Evolutionary conservation across 2,797 vertebrate species (phyloP), one percentile per base, ranked within the genome.

Genomic region (Acrocephalus scirpaceus): DNA sequence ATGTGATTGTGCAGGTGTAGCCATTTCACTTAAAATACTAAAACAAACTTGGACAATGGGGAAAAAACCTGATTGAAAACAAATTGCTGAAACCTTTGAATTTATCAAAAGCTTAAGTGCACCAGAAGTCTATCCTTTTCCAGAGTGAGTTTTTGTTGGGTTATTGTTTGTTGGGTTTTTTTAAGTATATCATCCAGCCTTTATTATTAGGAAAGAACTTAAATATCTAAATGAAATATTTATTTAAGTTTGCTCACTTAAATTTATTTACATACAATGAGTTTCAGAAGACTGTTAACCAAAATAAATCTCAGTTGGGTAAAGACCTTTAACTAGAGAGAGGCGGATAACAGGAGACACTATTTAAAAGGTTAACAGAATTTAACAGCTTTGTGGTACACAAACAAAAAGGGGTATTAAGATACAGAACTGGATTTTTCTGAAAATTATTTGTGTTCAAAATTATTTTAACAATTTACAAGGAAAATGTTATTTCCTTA

Each of bases 231-330:
- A 81, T 75, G 47, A 86, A 73, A 65, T 50, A 58, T 88, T 91
- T 86, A 88, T 88, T 94, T 91, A 83, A 56, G 57, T 78, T 91
- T 82, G 60, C 64, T 76, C 51, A 91, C 53, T 88, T 92, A 73
- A 90, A 65, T 91, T 90, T 90, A 73, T 87, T 86, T 92, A 93
- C 74, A 93, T 75, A 91, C 64, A 90, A 13, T 73, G 57, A 60
- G 16, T 92, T 94, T 82, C 71, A 87, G 86, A 89, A 90, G 84
- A 84, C 77, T 81, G 29, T 91, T 95, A 91, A 94, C 67, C 77
- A 88, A 95, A 91, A 81, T 66, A 92, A 84, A 73, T 95, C 32
- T 75, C 64, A 60, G 7, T 36, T 78, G 58, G 66, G 40, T 86
- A 61, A 79, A 84, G 65, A 87, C 18, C 29, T 84, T 56, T 72